Base-by-base conservation (phyloP, 2,888 invertebrate species). In the Scaptomyza reducta region DNA sequence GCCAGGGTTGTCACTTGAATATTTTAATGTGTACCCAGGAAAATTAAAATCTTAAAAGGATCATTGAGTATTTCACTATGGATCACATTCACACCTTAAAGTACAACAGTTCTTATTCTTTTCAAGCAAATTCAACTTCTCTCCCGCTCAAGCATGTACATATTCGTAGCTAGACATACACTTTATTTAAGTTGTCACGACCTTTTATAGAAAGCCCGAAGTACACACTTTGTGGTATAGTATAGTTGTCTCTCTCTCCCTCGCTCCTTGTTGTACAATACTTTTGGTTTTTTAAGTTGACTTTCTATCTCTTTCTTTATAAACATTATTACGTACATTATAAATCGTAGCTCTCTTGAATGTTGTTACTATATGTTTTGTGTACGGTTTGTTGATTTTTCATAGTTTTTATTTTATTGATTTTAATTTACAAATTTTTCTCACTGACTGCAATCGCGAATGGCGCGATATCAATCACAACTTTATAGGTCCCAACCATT, bases 401-500 rank as follows among this genome's bases (percentile, higher is more conserved):
- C n/a, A 44, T 29, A 9, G 16, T 38, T 74, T 22, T 59, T 35
- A 14, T 31, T 54, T 29, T 70, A 22, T 65, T 64, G 47, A 65
- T 72, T 74, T 62, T 66, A 70, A 70, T 75, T 75, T 33, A 59
- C 1, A 66, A 11, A 50, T 69, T 79, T 74, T 73, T 88, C 68
- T 86, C 63, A 56, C 46, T 46, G 63, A 61, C 46, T 47, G 42
- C 27, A 45, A 38, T 29, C 60, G 44, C 50, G 50, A 35, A 50
- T 50, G 49, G 14, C 11, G 49, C 33, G 10, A 33, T 18, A 49
- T 31, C 13, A 25, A 44, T n/a, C 2, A 31, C 49, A 49, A 49
- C 33, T 16, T 3, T 87, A 69, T 90, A 92, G 92, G 91, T 79
- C 89, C 91, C 67, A 90, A 90, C 74, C 88, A 90, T 77, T 92